A percentile compares a stretch with the other conserved stretches of the same genome.
phyloP scores from a whole-genome alignment of 2,888 invertebrate species.

The Luperina nickerlii region DNA sequence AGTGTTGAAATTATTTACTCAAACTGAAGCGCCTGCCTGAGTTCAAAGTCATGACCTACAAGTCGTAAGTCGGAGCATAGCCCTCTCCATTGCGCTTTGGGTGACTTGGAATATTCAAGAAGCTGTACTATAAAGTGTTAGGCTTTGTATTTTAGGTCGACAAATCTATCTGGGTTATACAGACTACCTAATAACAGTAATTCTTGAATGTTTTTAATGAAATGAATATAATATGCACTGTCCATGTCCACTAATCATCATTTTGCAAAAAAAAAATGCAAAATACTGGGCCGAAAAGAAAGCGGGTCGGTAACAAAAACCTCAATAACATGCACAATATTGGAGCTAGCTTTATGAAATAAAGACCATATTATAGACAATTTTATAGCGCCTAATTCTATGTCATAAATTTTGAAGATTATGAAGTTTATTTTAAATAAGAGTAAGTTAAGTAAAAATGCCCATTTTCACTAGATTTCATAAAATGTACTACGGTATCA shows the following conservation, averaged over 20 bases:
- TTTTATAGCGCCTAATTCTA: too few relatives aligned
- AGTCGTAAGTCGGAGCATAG: not conserved
- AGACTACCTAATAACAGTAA: slow-evolving; percentile 11
- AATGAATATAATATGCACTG: slow-evolving; percentile 17
- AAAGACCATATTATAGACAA: too few relatives aligned
- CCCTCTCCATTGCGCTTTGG: too few relatives aligned
- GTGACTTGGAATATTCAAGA: not conserved
- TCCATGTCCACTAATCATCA: slow-evolving; percentile 42
- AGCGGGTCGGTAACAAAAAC: not conserved
- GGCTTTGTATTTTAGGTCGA: not conserved
- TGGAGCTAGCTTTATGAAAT: too few relatives aligned
- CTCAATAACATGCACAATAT: too few relatives aligned
- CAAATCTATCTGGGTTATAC: not conserved
- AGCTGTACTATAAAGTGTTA: not conserved
- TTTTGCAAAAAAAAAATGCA: slow-evolving; percentile 36
- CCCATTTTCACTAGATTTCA: too few relatives aligned
- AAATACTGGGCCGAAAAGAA: not conserved
- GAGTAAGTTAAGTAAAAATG: too few relatives aligned
- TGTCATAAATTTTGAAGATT: too few relatives aligned
- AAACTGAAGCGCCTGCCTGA: not conserved
- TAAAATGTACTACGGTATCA: too few relatives aligned
- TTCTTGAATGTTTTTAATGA: slow-evolving; percentile 6
- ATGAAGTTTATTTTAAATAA: too few relatives aligned
- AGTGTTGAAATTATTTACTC: not conserved
- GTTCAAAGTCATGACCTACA: not conserved